phyloP scores from a whole-genome alignment of 2,113 vertebrate species.

The Dipodomys ordii region DNA sequence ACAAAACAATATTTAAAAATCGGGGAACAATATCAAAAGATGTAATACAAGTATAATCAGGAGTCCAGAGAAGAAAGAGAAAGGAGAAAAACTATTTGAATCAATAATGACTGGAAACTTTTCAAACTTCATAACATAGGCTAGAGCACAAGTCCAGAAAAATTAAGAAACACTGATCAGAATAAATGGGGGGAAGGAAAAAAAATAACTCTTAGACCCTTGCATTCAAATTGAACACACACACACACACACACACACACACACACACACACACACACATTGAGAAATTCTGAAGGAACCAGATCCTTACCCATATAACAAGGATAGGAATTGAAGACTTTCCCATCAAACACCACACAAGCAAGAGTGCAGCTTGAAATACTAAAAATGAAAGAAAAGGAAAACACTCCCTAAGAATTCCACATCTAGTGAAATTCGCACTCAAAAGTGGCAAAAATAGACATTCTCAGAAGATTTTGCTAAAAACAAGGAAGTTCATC shows the following conservation, averaged over 20 bases:
- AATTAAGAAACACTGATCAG: neutral
- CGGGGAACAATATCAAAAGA: neutral
- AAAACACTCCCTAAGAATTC: neutral
- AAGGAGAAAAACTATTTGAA: neutral
- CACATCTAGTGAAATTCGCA: slow-evolving; percentile 20
- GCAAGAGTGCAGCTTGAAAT: neutral
- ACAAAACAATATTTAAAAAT: neutral
- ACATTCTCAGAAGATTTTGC: slow-evolving; percentile 45
- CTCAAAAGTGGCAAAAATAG: slow-evolving; percentile 29
- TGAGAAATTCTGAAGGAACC: slow-evolving; percentile 31
- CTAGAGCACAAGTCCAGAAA: neutral
- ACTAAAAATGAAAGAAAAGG: neutral
- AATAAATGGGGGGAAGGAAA: neutral
- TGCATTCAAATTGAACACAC: slow-evolving; percentile 17
- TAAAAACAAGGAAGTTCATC: slow-evolving; percentile 26
- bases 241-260: too few species aligned
- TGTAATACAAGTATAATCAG: neutral
- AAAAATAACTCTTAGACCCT: neutral
- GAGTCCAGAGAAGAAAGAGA: neutral
- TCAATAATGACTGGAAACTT: neutral
- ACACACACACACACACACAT: neutral
- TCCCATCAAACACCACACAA: neutral
- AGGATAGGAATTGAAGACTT: neutral
- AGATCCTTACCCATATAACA: neutral
- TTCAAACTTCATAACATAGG: slow-evolving; percentile 23